These are phyloP conservation scores for Nannoperca australis DNA, from an alignment of 2,797 vertebrate genomes.

Conservation along the genomic window DNA sequence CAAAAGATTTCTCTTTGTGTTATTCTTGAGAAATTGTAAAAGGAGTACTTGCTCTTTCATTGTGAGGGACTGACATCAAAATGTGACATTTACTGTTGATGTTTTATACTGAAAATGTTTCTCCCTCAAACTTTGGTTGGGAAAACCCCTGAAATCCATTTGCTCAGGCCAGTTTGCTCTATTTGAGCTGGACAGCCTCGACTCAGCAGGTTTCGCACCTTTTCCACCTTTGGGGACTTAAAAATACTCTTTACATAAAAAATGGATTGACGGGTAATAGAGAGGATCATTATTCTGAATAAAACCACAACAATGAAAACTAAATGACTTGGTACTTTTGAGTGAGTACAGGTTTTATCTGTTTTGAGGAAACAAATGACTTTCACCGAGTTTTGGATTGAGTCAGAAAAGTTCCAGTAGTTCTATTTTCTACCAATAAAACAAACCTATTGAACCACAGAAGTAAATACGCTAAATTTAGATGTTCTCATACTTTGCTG, in stretches of 20 bases:
- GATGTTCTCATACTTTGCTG: constrained; percentile 11
- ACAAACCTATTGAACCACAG: not conserved
- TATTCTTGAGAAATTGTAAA: not conserved
- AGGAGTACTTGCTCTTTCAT: not conserved
- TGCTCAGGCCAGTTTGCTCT: not conserved
- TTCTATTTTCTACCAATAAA: not conserved
- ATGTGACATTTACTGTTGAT: not conserved
- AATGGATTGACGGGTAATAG: not conserved
- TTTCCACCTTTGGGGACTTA: not conserved
- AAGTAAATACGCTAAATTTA: not conserved
- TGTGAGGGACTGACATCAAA: not conserved
- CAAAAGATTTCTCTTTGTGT: not conserved
- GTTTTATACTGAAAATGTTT: not conserved
- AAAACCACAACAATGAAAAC: not conserved
- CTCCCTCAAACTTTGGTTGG: not conserved
- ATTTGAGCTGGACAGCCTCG: not conserved
- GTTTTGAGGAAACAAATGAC: not conserved
- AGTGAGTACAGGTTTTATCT: not conserved
- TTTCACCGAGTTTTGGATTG: not conserved
- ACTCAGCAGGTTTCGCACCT: not conserved
- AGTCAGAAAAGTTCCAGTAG: not conserved
- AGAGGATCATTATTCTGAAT: not conserved
- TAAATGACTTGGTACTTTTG: not conserved
- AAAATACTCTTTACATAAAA: constrained; percentile 2
- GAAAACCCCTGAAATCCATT: not conserved